Evolutionary conservation across 2,113 vertebrate species (phyloP), one percentile per base, ranked within the genome.

Genomic region (Colius striatus): DNA sequence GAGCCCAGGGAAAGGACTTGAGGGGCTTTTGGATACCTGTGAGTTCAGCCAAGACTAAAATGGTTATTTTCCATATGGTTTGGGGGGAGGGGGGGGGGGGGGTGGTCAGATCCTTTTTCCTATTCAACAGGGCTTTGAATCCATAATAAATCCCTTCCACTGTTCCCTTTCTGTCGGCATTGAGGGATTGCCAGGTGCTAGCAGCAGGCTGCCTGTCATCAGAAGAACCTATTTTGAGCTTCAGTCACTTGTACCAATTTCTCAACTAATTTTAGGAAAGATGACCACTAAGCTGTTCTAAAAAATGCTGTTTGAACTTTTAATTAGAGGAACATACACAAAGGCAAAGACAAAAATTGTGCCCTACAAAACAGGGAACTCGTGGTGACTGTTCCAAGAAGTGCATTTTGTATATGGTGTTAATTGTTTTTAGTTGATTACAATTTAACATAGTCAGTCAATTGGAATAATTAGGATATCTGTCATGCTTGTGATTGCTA

Each of bases 381-480:
- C 61, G n/a, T 10, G 11, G 30, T 27, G 34, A 11, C 30, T 27
- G 26, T n/a, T 38, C 18, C 34, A 41, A 34, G 55, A 38, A 41
- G 25, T 36, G 0, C 10, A 11, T 27, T 47, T 57, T 57, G 23
- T 26, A 9, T 38, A 29, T 19, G 20, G 48, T 36, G 76, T 65
- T 85, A 78, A 82, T 86, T 89, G 85, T 1, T 67, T 81, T 75
- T 43, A 65, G 32, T 85, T 82, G 83, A 87, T 94, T 83, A 57
- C 27, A 19, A 78, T 91, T 83, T 78, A 85, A 66, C 81, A 18
- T 34, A 54, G 50, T 71, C 63, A 89, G 32, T 54, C 76, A 70
- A 13, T 70, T 51, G 85, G 71, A 94, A 91, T 94, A 79, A 86
- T 94, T 78, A 79, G 76, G 70, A 7, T 82, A 65, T 91, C 94